A percentile compares a stretch with the other conserved stretches of the same genome.
Conservation (phyloP, 1,140 invertebrate species). For the Teleogryllus occipitalis region DNA sequence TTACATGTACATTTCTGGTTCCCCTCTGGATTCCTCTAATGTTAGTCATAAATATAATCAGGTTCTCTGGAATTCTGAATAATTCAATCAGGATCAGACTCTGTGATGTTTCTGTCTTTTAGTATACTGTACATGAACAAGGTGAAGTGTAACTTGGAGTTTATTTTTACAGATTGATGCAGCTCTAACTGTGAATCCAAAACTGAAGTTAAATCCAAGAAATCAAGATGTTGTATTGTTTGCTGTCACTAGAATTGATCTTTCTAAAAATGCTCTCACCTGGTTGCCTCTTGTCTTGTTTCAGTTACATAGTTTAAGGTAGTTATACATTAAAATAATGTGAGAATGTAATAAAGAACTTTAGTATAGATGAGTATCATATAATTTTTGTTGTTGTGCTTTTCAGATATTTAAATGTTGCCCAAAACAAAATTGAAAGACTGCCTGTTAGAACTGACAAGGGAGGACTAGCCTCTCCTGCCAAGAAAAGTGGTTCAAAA, state of each 20-base stretch:
- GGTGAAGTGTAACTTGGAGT: too few relatives aligned
- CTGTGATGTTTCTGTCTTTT: too few relatives aligned
- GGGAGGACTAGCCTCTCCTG: conserved; percentile 17
- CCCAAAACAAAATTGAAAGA: conserved; percentile 77
- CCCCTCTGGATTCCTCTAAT: too few relatives aligned
- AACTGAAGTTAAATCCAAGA: conserved; percentile 59
- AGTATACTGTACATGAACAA: too few relatives aligned
- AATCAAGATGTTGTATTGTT: conserved; percentile 66
- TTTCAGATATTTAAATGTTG: conserved; percentile 69
- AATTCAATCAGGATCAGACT: too few relatives aligned
- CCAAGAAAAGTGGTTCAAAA: conserved; percentile 7
- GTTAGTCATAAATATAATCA: too few relatives aligned
- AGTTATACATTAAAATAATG: conserved; percentile 21
- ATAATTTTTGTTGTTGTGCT: conserved; percentile 21
- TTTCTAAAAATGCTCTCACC: conserved; percentile 83
- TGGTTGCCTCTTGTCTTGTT: conserved; percentile 75
- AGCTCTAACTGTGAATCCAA: conserved; percentile 74
- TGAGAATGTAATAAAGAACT: not conserved
- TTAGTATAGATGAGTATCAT: too few relatives aligned
- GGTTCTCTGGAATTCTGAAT: too few relatives aligned
- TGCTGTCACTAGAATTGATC: conserved; percentile 87
- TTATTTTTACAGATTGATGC: conserved; percentile 47
- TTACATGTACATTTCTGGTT: too few relatives aligned
- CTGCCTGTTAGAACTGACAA: conserved; percentile 46
- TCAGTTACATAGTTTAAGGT: conserved; percentile 61